Evolutionary conservation across 64 coral and sea anemone species (phyloP).

Genomic region (Exaiptasia diaphana): DNA sequence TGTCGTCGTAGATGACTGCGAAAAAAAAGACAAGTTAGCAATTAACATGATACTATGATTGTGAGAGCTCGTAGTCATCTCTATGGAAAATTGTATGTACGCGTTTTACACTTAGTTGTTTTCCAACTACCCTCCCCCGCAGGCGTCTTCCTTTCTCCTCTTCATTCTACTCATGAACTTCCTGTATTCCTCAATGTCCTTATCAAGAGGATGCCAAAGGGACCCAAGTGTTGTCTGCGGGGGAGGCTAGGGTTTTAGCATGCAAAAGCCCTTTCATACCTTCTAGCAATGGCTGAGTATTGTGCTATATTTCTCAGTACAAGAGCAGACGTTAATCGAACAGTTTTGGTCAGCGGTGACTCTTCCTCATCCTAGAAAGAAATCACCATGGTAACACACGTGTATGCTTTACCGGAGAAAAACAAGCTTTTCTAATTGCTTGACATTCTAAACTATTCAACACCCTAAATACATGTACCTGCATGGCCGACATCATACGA

Average conservation of each 20-base stretch:
- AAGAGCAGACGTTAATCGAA: constrained; percentile 83
- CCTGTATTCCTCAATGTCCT: no score
- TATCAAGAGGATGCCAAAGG: no score
- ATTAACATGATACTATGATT: neutral
- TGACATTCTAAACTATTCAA: no score
- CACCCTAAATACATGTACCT: constrained; percentile 89
- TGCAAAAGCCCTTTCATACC: constrained; percentile 60
- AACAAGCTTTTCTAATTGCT: no score
- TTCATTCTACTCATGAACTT: no score
- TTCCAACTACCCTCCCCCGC: neutral
- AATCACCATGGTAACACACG: no score
- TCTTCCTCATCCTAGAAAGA: constrained; percentile 75
- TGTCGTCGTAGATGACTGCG: constrained; percentile 72
- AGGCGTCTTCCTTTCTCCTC: no score
- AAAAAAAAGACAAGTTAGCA: neutral
- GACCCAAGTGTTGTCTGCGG: no score
- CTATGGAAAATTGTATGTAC: neutral
- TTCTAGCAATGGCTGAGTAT: constrained; percentile 83
- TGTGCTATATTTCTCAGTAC: constrained; percentile 92
- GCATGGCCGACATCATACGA: constrained; percentile 71
- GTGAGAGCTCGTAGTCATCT: neutral
- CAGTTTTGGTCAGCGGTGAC: constrained; percentile 90
- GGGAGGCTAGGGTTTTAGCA: no score
- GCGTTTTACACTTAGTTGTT: neutral
- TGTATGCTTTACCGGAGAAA: no score